These are phyloP conservation scores for Neosilurus hyrtlii DNA, from an alignment of 2,797 vertebrate genomes.

Conservation along the genomic window DNA sequence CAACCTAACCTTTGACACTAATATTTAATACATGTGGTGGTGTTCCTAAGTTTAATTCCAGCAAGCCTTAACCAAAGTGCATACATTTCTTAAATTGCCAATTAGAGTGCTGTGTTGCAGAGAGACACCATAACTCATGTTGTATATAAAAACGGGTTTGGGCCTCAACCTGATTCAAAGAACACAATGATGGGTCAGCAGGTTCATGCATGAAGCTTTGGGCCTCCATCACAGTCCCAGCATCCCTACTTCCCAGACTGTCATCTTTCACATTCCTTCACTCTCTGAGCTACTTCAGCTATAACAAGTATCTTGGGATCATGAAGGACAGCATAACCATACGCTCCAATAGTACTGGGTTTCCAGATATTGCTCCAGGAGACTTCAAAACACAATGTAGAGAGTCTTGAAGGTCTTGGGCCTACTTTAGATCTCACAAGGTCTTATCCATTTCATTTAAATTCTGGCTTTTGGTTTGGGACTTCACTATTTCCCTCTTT, in stretches of 20 bases:
- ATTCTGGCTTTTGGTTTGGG: constrained; percentile 30
- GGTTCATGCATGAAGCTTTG: constrained; percentile 26
- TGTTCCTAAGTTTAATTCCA: not conserved
- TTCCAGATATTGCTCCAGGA: constrained; percentile 27
- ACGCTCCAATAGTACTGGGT: constrained; percentile 39
- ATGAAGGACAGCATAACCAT: constrained; percentile 37
- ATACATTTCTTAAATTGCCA: constrained; percentile 43
- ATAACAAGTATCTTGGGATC: constrained; percentile 57
- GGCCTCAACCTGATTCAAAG: constrained; percentile 22
- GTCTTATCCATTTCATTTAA: constrained; percentile 47
- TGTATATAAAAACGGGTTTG: constrained; percentile 22
- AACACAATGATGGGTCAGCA: constrained; percentile 48
- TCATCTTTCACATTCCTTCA: constrained; percentile 32
- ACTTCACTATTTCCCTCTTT: not conserved
- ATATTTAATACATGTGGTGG: not conserved
- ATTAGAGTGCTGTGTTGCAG: constrained; percentile 26
- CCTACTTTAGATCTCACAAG: constrained; percentile 40
- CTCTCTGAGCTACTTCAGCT: constrained; percentile 40
- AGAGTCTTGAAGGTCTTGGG: constrained; percentile 42
- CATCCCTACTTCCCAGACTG: constrained; percentile 34
- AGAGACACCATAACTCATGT: constrained; percentile 11
- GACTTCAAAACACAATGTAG: constrained; percentile 43
- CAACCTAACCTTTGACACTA: not conserved
- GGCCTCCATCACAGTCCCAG: constrained; percentile 32
- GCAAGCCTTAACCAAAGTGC: constrained; percentile 3